These are phyloP conservation scores for Rynchops niger DNA, from an alignment of 2,113 vertebrate genomes.

Conservation along the genomic window DNA sequence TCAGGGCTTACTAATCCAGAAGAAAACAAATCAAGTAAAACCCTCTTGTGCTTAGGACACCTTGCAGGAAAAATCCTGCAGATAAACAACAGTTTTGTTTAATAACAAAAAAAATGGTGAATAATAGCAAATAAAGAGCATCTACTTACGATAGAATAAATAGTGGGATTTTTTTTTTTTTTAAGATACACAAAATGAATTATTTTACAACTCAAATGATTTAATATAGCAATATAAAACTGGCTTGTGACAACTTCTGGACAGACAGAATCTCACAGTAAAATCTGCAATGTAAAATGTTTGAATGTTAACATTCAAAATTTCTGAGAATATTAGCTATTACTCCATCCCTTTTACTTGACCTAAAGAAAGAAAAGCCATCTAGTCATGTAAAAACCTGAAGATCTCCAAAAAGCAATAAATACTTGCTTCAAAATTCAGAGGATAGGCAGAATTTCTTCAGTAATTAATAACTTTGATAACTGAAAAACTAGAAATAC, in stretches of 20 bases:
- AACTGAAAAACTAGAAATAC: not conserved
- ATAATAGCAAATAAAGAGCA: not conserved
- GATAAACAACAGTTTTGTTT: not conserved
- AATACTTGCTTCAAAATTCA: not conserved
- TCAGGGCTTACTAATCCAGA: not conserved
- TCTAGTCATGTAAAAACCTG: not conserved
- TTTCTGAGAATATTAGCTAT: not conserved
- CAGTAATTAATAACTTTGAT: not conserved
- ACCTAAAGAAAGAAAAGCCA: not conserved
- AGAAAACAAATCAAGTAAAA: not conserved
- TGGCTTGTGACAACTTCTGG: not conserved
- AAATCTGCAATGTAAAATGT: not conserved
- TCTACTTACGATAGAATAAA: not conserved
- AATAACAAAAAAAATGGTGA: not conserved
- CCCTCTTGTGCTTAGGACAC: not conserved
- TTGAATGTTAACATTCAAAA: not conserved
- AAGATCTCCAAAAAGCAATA: not conserved
- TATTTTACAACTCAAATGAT: not conserved
- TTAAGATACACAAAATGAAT: not conserved
- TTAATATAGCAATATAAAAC: not conserved
- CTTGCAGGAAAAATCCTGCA: not conserved
- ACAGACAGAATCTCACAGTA: not conserved
- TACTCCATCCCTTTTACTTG: not conserved
- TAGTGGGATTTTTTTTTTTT: rapidly evolving
- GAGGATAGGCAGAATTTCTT: not conserved